These are phyloP conservation scores for Zalophus californianus DNA, from an alignment of 2,797 vertebrate genomes.

Conservation along the genomic window DNA sequence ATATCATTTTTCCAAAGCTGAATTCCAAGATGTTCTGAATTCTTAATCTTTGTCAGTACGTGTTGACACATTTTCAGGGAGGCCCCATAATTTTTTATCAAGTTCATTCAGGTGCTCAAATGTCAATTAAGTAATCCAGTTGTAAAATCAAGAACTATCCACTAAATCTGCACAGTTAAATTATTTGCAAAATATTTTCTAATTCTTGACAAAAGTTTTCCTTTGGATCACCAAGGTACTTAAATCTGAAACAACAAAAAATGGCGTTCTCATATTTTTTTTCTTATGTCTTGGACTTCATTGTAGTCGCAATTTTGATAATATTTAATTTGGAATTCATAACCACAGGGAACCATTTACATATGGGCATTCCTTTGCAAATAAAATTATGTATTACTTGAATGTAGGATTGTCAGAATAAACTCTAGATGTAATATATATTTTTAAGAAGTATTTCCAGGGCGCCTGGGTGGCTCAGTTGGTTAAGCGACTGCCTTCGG, in stretches of 20 bases:
- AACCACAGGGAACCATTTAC: neutral
- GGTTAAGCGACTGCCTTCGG: too few species aligned
- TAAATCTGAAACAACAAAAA: neutral
- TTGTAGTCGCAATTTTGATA: neutral
- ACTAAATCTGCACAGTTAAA: neutral
- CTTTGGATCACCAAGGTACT: neutral
- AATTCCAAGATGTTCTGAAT: conserved; percentile 1
- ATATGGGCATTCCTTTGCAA: neutral
- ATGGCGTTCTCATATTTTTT: neutral
- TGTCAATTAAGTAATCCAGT: neutral
- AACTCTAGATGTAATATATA: neutral
- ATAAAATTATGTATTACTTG: conserved; percentile 41
- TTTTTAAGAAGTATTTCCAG: conserved; percentile 37
- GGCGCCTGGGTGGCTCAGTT: too few species aligned
- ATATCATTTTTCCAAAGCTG: neutral
- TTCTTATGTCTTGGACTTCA: neutral
- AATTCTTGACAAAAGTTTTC: conserved; percentile 26
- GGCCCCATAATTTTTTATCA: neutral
- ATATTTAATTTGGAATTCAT: neutral
- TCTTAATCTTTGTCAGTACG: neutral
- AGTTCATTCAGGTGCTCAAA: conserved; percentile 12
- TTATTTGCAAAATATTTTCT: conserved; percentile 8
- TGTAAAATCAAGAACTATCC: neutral
- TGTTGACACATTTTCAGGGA: neutral
- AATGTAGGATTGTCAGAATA: conserved; percentile 1